phyloP scores from a whole-genome alignment of 2,888 invertebrate genomes.

The Coelogynopora nodosa region DNA sequence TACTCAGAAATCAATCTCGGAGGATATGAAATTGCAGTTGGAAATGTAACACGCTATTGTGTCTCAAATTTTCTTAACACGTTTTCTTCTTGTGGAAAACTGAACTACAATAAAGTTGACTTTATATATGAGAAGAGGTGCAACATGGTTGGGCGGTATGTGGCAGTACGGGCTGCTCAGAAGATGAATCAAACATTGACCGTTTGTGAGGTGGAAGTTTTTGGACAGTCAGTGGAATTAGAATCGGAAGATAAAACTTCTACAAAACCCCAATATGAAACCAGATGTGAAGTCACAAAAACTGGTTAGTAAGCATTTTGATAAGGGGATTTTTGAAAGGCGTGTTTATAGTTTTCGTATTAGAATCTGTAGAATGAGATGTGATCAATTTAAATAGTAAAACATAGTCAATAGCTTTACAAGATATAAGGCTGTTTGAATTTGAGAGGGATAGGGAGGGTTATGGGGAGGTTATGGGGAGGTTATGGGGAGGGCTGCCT shows the following conservation, averaged over 20 bases:
- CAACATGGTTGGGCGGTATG: background rate
- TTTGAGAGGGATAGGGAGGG: too few species aligned
- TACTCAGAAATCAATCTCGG: background rate
- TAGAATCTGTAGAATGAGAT: too few species aligned
- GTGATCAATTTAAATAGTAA: too few species aligned
- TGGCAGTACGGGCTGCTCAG: background rate
- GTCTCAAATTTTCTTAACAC: background rate
- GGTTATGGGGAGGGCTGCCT: too few species aligned
- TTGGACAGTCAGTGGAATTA: background rate
- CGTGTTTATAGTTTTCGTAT: too few species aligned
- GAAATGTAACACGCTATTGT: background rate
- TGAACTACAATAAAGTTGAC: background rate
- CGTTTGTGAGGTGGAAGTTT: background rate
- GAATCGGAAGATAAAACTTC: background rate
- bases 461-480: too few species aligned
- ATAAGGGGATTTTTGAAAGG: too few species aligned
- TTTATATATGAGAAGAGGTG: background rate
- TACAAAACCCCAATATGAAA: background rate
- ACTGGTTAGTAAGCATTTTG: too few species aligned
- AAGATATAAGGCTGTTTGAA: too few species aligned
- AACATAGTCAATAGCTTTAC: too few species aligned
- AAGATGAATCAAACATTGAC: background rate
- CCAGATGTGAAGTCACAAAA: background rate
- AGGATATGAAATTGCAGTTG: background rate
- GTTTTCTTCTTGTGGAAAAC: background rate